These are phyloP conservation scores for Carassius gibelio DNA, from an alignment of 2,113 vertebrate genomes.

Conservation along the genomic window DNA sequence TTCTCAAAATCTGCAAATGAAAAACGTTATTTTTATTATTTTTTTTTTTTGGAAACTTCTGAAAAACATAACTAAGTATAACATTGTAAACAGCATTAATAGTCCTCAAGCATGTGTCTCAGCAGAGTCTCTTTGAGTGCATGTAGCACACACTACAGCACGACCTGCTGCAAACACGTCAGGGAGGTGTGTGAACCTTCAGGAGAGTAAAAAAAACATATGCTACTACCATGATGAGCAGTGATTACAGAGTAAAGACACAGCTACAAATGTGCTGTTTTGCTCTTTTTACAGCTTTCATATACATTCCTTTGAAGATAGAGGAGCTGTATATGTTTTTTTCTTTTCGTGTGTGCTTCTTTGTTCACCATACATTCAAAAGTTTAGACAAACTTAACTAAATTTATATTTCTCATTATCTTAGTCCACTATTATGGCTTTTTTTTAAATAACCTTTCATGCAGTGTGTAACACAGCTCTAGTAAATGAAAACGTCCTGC, in stretches of 20 bases:
- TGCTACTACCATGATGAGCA: background rate
- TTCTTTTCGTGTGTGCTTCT: background rate
- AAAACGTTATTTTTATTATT: too few species aligned
- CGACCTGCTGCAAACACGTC: too few species aligned
- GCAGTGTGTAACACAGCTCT: too few species aligned
- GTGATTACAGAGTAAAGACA: constrained; percentile 45
- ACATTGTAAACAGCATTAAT: background rate
- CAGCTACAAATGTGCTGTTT: constrained; percentile 31
- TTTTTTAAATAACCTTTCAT: too few species aligned
- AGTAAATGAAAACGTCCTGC: too few species aligned
- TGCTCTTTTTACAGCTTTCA: constrained; percentile 29
- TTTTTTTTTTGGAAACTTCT: background rate
- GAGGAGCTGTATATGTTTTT: too few species aligned
- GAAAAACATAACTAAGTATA: background rate
- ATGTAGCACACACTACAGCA: background rate
- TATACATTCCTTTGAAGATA: constrained; percentile 27
- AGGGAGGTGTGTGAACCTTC: background rate
- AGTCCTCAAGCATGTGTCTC: background rate
- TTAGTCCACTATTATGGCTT: too few species aligned
- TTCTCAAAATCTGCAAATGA: background rate
- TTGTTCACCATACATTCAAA: background rate
- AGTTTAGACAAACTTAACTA: background rate
- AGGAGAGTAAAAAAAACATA: constrained; percentile 30
- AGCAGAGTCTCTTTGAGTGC: background rate
- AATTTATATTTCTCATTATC: too few species aligned